Base-by-base conservation (phyloP, 2,113 vertebrate genomes). In the Spermophilus dauricus region DNA sequence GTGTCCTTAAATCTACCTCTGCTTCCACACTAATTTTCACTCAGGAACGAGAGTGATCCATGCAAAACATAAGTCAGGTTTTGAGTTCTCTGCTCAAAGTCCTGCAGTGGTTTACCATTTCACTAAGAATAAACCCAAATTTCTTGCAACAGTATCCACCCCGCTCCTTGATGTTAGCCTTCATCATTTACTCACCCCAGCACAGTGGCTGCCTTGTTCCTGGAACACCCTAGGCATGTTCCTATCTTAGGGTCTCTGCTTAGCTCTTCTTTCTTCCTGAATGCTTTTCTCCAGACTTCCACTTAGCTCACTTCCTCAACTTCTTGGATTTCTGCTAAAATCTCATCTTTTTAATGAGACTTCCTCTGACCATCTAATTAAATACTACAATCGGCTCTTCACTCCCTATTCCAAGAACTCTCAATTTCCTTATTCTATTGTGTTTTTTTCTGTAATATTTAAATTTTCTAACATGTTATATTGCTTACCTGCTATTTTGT, bases 1-100 rank as follows among this genome's bases (percentile, higher is more conserved):
- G 53, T 69, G 18, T 67, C 53, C 13, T n/a, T 30, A 28, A 5
- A 61, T 69, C 4, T 63, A 42, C 81, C 12, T 39, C 28, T 91
- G 77, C 7, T 51, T 56, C 39, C 34, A 34, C 4, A 48, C 42
- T 75, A 13, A 58, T 96, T 42, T 93, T 84, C n/a, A 67, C 13
- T 26, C 51, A 76, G 34, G 63, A 95, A 48, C 34, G 65, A 96
- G 63, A 83, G 39, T 16, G 20, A 84, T 65, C 58, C 56, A 70
- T n/a, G 16, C 8, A 85, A 84, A 96, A 89, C 26, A 34, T 34
- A 72, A 37, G 6, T 37, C 48, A 34, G 14, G 83, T 77, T 10
- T 81, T 89, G 58, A 89, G 16, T 73, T 37, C 22, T 94, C 69
- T 77, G 37, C 37, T 82, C 51, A 95, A 94, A 92, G 56, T 82